Percentiles rank a stretch among this genome's conserved stretches.
These are phyloP conservation scores for Amphiprion clarkii DNA, from an alignment of 2,797 vertebrate species.

Conservation along the genomic window DNA sequence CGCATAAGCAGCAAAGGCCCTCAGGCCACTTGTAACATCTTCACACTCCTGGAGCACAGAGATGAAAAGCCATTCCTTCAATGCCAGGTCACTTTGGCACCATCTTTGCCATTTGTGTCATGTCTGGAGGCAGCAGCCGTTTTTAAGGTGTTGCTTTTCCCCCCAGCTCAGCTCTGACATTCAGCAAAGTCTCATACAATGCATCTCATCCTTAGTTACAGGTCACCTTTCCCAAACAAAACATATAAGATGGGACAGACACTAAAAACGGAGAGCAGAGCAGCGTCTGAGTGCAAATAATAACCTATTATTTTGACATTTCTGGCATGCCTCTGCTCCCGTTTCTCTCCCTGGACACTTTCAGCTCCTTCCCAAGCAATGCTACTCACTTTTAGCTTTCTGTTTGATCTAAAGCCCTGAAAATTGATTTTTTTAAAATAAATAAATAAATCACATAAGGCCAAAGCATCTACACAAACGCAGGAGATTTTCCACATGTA, in stretches of 20 bases:
- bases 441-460: conserved; percentile 1
- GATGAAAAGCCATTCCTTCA: conserved; percentile 34
- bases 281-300: conserved; percentile 52
- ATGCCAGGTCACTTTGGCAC: conserved; percentile 74
- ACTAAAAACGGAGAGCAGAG: conserved; percentile 42
- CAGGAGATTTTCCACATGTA: conserved; percentile 18
- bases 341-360: conserved; percentile 15
- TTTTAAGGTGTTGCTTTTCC: conserved; percentile 62
- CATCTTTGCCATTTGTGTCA: conserved; percentile 68
- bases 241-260: conserved; percentile 37
- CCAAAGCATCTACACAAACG: not conserved
- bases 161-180: conserved; percentile 58
- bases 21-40: conserved; percentile 42
- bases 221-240: conserved; percentile 45
- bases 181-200: conserved; percentile 54
- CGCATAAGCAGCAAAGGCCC: conserved; percentile 40
- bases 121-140: conserved; percentile 70
- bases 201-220: conserved; percentile 47
- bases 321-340: conserved; percentile 36
- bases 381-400: not conserved
- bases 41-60: conserved; percentile 15
- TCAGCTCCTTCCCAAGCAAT: conserved; percentile 2
- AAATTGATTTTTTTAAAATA: conserved; percentile 36
- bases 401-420: conserved; percentile 25
- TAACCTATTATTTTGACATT: conserved; percentile 67